Conservation (phyloP, 2,888 invertebrate species). For the Cephus pulcher region DNA sequence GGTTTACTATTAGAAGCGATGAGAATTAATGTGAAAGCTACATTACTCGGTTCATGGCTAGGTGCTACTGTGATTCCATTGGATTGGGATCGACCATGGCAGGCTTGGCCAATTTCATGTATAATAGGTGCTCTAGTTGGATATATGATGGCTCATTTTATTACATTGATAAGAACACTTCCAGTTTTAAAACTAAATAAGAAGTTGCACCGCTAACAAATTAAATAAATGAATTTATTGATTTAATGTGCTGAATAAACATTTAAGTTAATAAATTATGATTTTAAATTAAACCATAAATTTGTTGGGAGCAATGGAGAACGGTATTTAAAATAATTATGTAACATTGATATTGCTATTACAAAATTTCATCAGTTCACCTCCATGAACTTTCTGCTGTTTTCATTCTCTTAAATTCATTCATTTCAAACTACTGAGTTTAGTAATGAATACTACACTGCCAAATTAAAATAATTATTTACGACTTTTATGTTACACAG, state of each 20-base stretch:
- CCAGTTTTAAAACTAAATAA: slow-evolving; percentile 41
- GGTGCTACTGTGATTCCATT: slow-evolving; percentile 88
- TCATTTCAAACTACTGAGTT: background rate
- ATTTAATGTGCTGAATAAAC: background rate
- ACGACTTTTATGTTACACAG: background rate
- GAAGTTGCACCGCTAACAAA: slow-evolving; percentile 42
- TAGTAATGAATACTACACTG: background rate
- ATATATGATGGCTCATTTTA: slow-evolving; percentile 70
- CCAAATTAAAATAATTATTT: background rate
- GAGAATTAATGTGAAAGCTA: slow-evolving; percentile 71
- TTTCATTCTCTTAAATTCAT: background rate
- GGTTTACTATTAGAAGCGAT: slow-evolving; percentile 68
- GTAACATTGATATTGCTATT: background rate
- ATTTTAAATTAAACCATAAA: too few relatives aligned
- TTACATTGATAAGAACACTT: slow-evolving; percentile 67
- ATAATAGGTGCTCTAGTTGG: slow-evolving; percentile 77
- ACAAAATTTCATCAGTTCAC: background rate
- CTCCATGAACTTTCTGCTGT: background rate
- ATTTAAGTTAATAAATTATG: background rate
- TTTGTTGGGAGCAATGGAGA: too few relatives aligned
- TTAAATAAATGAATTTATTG: background rate
- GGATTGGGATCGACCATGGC: slow-evolving; percentile 94
- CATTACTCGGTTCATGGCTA: slow-evolving; percentile 83
- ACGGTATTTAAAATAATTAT: too few relatives aligned
- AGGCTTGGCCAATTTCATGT: slow-evolving; percentile 83